These are phyloP conservation scores for Corythucha ciliata DNA, from an alignment of 2,888 invertebrate genomes.

Conservation along the genomic window DNA sequence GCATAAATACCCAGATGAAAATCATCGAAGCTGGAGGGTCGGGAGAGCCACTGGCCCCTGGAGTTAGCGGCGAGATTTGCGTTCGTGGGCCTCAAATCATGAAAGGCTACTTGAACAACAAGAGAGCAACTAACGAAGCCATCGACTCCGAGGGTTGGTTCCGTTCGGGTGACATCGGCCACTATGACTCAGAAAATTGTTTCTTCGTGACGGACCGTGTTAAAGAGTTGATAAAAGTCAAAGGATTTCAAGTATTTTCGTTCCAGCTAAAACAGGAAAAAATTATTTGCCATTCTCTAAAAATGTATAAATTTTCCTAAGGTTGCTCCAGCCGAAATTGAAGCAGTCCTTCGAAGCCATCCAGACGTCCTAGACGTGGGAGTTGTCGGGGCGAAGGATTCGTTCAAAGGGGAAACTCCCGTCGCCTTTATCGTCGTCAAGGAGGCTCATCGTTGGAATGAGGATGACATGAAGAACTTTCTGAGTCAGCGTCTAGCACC, in stretches of 20 bases:
- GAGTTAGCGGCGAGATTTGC: constrained; percentile 61
- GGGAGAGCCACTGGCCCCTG: constrained; percentile 47
- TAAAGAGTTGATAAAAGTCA: constrained; percentile 49
- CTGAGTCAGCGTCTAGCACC: constrained; percentile 49
- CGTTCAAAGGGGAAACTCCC: constrained; percentile 62
- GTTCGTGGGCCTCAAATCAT: constrained; percentile 70
- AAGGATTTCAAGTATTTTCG: constrained; percentile 48
- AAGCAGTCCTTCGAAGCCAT: constrained; percentile 64
- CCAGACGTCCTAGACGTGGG: constrained; percentile 64
- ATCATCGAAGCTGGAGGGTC: constrained; percentile 49
- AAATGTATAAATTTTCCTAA: too few relatives aligned
- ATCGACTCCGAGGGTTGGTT: constrained; percentile 70
- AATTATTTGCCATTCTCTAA: too few relatives aligned
- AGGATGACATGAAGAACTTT: constrained; percentile 44
- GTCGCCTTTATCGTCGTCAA: constrained; percentile 62
- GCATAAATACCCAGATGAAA: constrained; percentile 59
- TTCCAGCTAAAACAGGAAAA: too few relatives aligned
- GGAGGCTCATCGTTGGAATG: constrained; percentile 37
- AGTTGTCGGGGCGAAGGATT: constrained; percentile 66
- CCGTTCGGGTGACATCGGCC: constrained; percentile 72
- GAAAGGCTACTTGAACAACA: constrained; percentile 70
- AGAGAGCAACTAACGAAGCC: constrained; percentile 60
- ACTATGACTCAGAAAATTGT: constrained; percentile 51
- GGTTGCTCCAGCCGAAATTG: constrained; percentile 81
- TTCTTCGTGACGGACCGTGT: constrained; percentile 45